phyloP scores from a whole-genome alignment of 2,113 vertebrate genomes.

The Rousettus leschenaultii region DNA sequence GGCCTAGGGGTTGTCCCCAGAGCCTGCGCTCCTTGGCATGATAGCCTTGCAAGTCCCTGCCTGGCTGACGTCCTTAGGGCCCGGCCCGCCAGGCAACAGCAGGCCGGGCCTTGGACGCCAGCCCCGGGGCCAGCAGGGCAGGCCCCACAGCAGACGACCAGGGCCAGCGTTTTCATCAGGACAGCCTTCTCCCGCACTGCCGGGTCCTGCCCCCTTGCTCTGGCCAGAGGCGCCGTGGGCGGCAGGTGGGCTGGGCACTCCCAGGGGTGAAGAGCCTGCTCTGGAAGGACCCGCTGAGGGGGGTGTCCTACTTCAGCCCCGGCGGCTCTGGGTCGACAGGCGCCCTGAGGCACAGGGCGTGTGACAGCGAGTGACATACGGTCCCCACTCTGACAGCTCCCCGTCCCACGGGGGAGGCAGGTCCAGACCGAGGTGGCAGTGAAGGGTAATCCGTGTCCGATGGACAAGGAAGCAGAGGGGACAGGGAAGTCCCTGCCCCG shows the following conservation, averaged over 20 bases:
- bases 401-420: background rate
- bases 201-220: background rate
- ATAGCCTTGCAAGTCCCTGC: fast-evolving
- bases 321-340: background rate
- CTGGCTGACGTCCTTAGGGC: background rate
- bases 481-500: background rate
- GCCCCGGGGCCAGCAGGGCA: background rate
- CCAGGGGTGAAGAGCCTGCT: background rate
- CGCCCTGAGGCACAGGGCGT: fast-evolving
- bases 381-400: fast-evolving
- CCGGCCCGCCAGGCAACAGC: fast-evolving
- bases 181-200: background rate
- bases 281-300: fast-evolving
- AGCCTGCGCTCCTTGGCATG: fast-evolving
- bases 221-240: background rate
- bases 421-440: too few relatives aligned
- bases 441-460: background rate
- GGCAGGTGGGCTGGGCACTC: fast-evolving
- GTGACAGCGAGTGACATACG: background rate
- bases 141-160: too few relatives aligned
- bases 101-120: background rate
- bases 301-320: background rate
- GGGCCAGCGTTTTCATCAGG: background rate
- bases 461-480: background rate
- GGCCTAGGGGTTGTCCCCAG: fast-evolving